Conservation (phyloP, 1,140 invertebrate species). For the Penaeus indicus region DNA sequence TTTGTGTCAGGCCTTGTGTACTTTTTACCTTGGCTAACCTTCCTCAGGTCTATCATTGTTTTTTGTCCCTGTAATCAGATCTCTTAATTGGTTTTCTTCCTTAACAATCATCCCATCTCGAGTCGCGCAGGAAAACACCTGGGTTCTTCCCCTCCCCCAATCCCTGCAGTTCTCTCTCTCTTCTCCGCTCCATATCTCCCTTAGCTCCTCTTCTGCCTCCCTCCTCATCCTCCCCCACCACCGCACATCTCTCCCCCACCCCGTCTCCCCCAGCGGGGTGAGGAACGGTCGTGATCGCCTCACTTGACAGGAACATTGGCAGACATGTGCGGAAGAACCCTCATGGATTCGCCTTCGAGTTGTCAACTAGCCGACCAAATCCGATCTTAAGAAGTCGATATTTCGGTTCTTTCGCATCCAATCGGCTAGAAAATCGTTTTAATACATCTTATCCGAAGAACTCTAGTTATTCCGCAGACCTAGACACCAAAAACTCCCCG, state of each 20-base stretch:
- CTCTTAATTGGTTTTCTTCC: no score
- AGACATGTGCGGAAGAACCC: conserved; percentile 57
- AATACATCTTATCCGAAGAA: no score
- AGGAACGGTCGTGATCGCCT: conserved; percentile 56
- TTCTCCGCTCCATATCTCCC: not conserved
- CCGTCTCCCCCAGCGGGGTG: conserved; percentile 34
- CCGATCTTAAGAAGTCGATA: not conserved
- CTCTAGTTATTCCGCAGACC: not conserved
- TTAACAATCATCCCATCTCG: no score
- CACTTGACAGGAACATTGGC: conserved; percentile 54
- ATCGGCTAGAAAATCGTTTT: no score
- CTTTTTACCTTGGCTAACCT: no score
- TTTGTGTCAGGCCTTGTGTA: no score
- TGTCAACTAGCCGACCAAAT: conserved; percentile 13
- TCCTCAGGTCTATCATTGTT: no score
- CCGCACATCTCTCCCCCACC: not conserved
- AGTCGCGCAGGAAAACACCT: no score
- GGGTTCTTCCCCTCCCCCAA: not conserved
- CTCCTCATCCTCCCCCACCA: not conserved
- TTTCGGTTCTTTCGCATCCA: no score
- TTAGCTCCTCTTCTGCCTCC: not conserved
- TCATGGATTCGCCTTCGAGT: conserved; percentile 38
- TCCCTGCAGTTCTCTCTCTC: not conserved
- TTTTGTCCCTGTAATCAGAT: no score
- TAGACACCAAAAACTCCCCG: not conserved